Conservation (phyloP, 2,113 vertebrate species). For the Eublepharis macularius region DNA sequence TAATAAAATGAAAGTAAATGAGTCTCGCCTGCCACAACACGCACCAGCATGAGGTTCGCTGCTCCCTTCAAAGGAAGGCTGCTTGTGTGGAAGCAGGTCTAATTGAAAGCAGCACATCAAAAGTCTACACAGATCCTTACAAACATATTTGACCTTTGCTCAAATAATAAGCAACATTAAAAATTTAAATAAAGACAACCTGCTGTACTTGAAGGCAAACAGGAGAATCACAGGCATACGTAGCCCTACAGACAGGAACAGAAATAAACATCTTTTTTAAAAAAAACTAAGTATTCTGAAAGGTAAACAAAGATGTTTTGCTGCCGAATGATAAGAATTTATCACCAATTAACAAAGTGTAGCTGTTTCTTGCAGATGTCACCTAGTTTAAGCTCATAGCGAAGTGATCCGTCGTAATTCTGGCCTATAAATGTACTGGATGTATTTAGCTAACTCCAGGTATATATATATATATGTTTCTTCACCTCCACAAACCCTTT, state of each 20-base stretch:
- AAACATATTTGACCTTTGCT: slow-evolving; percentile 22
- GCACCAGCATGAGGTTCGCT: not conserved
- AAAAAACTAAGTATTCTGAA: not conserved
- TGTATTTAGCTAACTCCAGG: too few relatives aligned
- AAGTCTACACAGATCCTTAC: not conserved
- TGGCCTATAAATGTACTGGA: too few relatives aligned
- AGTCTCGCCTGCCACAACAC: not conserved
- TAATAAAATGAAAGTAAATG: slow-evolving; percentile 6
- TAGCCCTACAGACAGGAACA: not conserved
- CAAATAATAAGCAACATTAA: slow-evolving; percentile 1
- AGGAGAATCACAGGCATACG: slow-evolving; percentile 15
- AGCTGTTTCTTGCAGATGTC: too few relatives aligned
- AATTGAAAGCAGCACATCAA: not conserved
- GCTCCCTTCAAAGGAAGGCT: not conserved
- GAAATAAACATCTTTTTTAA: not conserved
- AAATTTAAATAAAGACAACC: slow-evolving; percentile 26
- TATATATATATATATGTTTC: too few relatives aligned
- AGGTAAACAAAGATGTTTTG: rapidly evolving
- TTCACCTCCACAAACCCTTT: too few relatives aligned
- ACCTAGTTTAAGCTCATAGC: too few relatives aligned
- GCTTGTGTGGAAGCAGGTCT: not conserved
- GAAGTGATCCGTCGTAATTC: too few relatives aligned
- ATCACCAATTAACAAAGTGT: not conserved
- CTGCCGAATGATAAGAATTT: not conserved
- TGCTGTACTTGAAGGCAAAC: not conserved